Base-by-base conservation (phyloP, 2,797 vertebrate genomes). In the Enteromius anoplus region DNA sequence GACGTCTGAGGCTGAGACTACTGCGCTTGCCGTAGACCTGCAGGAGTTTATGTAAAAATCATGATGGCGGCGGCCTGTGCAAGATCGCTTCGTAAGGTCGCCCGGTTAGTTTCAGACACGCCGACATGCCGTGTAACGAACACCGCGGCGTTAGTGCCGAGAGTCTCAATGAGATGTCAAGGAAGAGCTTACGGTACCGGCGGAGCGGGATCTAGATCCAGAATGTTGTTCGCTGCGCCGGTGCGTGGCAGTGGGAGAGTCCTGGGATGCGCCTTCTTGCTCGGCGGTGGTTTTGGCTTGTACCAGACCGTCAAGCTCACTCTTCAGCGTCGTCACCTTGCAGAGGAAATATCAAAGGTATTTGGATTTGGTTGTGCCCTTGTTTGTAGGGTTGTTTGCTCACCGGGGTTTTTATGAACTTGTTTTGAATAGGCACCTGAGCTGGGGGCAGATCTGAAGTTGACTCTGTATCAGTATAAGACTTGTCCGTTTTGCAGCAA, bases 401-500 rank as follows among this genome's bases (percentile, higher is more conserved):
- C 21, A 79, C 14, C 65, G 21, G 4, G n/a, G 21, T 51, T 82
- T 42, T 79, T 71, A 2, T 71, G 4, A 37, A 2, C 49, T 71
- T 34, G 7, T 76, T 21, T 80, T 4, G 1, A 58, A 81, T 86
- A 94, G 95, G 71, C 89, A 64, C 87, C 95, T 95, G 84, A 86
- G 64, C 79, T 89, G 26, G 87, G 62, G 0, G 91, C 88, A 6
- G 90, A 12, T 15, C 89, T 93, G 68, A 92, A 95, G 82, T 89
- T 99, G 90, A 97, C 94, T 0, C 93, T 99, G 72, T 99, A 98
- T 92, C 98, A 99, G 92, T 99, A 99, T 87, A 98, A 99, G 91
- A 98, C 97, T 0, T 99, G 98, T 78, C 98, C 98, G 0, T 99
- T 99, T 95, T 99, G 98, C 95, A 99, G 98, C 91, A 99, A 99